Base-by-base conservation (phyloP, 2,797 vertebrate species). In the Cryptoprocta ferox region DNA sequence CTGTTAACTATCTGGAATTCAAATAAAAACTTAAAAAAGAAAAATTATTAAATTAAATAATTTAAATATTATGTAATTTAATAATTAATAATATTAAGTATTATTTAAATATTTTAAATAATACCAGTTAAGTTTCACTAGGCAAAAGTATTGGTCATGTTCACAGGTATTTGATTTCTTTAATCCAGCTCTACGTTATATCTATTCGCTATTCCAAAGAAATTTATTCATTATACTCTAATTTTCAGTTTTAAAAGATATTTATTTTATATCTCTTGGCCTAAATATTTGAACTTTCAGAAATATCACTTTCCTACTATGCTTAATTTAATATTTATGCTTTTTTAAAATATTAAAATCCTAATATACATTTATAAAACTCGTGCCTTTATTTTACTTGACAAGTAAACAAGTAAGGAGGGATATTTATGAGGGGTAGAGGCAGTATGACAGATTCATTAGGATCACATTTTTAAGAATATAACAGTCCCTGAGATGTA, bases 171-270 rank as follows among this genome's bases (percentile, higher is more conserved):
- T 91, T 26, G 53, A 2, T 89, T 81, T 91, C 30, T 86, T 87
- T 90, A 65, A 85, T 81, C 39, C 6, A 59, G 35, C 26, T 92
- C 15, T 66, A 59, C 15, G 3, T 59, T 53, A n/a, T 26, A 76
- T 82, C 53, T 92, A 63, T 94, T 95, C 89, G 16, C 8, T 92
- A 75, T 50, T 86, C 19, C n/a, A 83, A 59, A 89, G 10, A 0
- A 87, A 92, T 13, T 71, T 8, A 84, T 37, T 82, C 2, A 75
- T 50, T 94, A 32, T 42, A 45, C 16, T 50, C 19, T 28, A 78
- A 90, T 82, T 97, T 96, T 96, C 66, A 91, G 26, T 61, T 95
- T 92, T 70, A 89, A 42, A 82, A 45, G 24, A 76, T 45, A 91
- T 56, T 94, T 81, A 66, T 71, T 95, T 91, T 68, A 48, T 70